These are phyloP conservation scores for Pseudochaenichthys georgianus DNA, from an alignment of 2,797 vertebrate species.

Conservation along the genomic window DNA sequence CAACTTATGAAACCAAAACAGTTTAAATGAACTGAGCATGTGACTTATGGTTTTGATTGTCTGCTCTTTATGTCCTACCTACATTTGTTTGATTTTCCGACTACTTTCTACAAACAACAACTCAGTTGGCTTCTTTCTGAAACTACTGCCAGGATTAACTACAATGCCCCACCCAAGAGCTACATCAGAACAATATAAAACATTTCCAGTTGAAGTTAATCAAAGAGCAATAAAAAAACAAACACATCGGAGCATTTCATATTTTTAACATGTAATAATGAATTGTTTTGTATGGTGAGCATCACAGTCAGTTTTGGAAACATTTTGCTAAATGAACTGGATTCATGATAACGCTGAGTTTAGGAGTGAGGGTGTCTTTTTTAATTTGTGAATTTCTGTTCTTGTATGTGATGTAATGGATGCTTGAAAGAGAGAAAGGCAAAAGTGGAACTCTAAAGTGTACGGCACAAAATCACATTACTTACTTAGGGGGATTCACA, in stretches of 20 bases:
- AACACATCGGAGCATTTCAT: constrained; percentile 53
- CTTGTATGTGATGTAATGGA: constrained; percentile 52
- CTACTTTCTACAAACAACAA: constrained; percentile 76
- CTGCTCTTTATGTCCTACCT: constrained; percentile 57
- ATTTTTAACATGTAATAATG: constrained; percentile 48
- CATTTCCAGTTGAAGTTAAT: constrained; percentile 62
- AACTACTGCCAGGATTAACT: constrained; percentile 53
- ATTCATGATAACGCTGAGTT: constrained; percentile 28
- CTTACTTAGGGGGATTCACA: constrained; percentile 70
- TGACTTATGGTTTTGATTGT: constrained; percentile 44
- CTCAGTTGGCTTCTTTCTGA: constrained; percentile 54
- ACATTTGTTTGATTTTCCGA: constrained; percentile 72
- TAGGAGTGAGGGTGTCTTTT: constrained; percentile 36
- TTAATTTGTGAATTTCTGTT: constrained; percentile 36
- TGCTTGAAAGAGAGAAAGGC: constrained; percentile 53
- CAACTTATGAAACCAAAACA: constrained; percentile 32
- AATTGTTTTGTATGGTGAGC: constrained; percentile 35
- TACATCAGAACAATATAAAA: constrained; percentile 77
- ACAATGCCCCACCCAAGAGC: constrained; percentile 67
- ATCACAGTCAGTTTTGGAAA: constrained; percentile 45
- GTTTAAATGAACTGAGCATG: constrained; percentile 23
- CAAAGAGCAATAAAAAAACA: constrained; percentile 61
- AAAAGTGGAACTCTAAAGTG: constrained; percentile 69
- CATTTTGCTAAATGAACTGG: constrained; percentile 37
- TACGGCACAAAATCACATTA: constrained; percentile 81